These are phyloP conservation scores for Copidosoma floridanum DNA, from an alignment of 1,140 invertebrate species.

Conservation along the genomic window DNA sequence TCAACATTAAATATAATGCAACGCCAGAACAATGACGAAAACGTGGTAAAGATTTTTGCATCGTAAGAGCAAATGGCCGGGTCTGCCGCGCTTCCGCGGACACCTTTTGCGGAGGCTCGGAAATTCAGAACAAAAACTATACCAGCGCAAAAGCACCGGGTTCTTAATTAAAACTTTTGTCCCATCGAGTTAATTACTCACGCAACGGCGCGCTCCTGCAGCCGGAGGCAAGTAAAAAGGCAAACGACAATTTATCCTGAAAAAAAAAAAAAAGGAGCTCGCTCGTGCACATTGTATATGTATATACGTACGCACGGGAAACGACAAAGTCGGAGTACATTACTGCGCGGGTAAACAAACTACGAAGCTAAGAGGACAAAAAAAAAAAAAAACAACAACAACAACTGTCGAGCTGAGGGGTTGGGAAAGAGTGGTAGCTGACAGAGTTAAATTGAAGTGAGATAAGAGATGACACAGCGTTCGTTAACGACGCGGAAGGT, in stretches of 20 bases:
- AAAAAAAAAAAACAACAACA: not conserved
- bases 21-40: too few species aligned
- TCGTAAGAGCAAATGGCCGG: too few species aligned
- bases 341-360: slow-evolving; percentile 17
- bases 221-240: not conserved
- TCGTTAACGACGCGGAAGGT: slow-evolving; percentile 5
- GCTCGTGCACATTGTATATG: not conserved
- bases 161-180: slow-evolving; percentile 12
- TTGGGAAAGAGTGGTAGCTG: not conserved
- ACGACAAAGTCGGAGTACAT: not conserved
- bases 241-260: not conserved
- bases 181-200: slow-evolving; percentile 18
- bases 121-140: too few species aligned
- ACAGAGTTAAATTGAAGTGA: slow-evolving; percentile 13
- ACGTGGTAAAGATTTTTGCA: too few species aligned
- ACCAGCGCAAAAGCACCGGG: too few species aligned
- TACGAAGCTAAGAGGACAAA: not conserved
- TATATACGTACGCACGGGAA: not conserved
- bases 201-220: too few species aligned
- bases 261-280: not conserved
- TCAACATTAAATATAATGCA: too few species aligned
- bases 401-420: too few species aligned
- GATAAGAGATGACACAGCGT: not conserved
- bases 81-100: too few species aligned
- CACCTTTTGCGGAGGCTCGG: too few species aligned